Percentiles rank a stretch among this genome's conserved stretches.
Conservation (phyloP, 2,113 vertebrate species). For the Perognathus longimembris region DNA sequence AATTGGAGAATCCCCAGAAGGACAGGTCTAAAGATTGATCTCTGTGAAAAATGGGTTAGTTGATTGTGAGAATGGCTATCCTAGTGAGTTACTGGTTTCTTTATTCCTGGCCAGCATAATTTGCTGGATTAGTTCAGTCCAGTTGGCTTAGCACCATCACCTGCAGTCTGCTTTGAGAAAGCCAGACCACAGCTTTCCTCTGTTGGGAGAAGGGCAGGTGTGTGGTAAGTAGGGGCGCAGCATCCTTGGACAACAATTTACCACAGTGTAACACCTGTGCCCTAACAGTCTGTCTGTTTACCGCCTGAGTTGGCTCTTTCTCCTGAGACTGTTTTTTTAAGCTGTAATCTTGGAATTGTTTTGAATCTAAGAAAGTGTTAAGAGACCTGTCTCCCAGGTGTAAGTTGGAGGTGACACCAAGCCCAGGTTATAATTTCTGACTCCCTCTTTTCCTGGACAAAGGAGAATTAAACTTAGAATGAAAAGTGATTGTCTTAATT, state of each 20-base stretch:
- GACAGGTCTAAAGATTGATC: conserved; percentile 51
- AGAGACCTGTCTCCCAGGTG: conserved; percentile 12
- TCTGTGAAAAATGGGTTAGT: conserved; percentile 60
- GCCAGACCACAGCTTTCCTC: neutral
- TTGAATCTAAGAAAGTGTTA: conserved; percentile 49
- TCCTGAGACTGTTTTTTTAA: conserved; percentile 40
- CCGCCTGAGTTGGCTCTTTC: conserved; percentile 28
- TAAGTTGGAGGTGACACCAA: conserved; percentile 37
- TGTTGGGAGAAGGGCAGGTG: neutral
- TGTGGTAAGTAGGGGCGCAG: neutral
- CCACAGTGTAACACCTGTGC: conserved; percentile 45
- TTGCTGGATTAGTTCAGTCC: neutral
- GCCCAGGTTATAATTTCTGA: neutral
- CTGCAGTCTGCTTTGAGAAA: conserved; percentile 24
- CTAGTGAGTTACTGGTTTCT: neutral
- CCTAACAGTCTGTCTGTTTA: conserved; percentile 43
- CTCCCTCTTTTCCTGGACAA: neutral
- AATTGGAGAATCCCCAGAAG: conserved; percentile 67
- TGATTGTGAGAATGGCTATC: conserved; percentile 33
- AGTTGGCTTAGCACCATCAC: neutral
- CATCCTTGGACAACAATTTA: conserved; percentile 53
- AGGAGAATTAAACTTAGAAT: neutral
- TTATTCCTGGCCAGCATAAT: neutral
- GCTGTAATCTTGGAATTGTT: conserved; percentile 57
- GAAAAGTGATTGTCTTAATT: conserved; percentile 1